Base-by-base conservation (phyloP, 2,797 vertebrate species). In the Avahi laniger region DNA sequence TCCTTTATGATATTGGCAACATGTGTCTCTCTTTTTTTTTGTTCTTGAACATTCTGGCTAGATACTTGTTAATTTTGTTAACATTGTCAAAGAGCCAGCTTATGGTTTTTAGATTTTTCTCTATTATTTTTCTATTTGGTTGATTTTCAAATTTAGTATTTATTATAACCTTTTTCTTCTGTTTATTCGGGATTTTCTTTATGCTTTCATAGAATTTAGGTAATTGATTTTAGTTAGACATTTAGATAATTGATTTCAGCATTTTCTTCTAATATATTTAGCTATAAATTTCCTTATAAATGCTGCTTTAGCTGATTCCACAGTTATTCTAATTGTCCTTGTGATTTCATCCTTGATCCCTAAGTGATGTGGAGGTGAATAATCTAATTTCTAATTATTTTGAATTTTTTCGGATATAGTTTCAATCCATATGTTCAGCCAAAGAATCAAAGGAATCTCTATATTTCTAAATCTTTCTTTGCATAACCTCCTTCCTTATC, bases 251-350 rank as follows among this genome's bases (percentile, higher is more conserved):
- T 93, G 35, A 70, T 84, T 28, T 57, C 12, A 33, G 15, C 4
- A 63, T n/a, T 84, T 17, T 83, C 7, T 18, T 61, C 43, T 86
- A 67, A 73, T 57, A 48, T 11, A 73, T 84, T 90, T 88, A 81
- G 33, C 33, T 65, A 35, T 79, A 92, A 61, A 33, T 79, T 93
- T 94, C 86, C 24, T 59, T 91, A 89, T 85, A 87, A 91, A 41
- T 82, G 4, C 2, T 92, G 4, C 26, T 67, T 57, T 73, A 48
- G 8, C 35, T 48, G 61, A 69, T 91, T 69, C 5, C 35, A 75
- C 6, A 75, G n/a, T 81, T 33, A 73, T 82, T 81, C 33, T 72
- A 24, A 78, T 80, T 96, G 73, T 89, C 43, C 18, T 76, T 89
- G 41, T 59, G 35, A 61, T 54, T 84, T 91, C 10, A 87, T 91